Conservation (phyloP, 2,113 vertebrate species). For the Furnarius figulus region DNA sequence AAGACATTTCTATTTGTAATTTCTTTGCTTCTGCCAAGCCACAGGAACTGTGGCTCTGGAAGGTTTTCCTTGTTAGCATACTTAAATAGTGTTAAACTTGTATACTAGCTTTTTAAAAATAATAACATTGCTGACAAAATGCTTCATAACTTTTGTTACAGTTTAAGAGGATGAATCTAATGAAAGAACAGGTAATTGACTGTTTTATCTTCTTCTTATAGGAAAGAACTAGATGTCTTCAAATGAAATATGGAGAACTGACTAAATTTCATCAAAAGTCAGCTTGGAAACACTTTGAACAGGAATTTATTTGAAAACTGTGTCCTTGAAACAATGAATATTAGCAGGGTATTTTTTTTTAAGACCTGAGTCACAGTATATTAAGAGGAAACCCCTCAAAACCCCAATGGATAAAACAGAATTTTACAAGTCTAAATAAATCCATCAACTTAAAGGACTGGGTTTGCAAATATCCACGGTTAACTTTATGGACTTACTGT, state of each 20-base stretch:
- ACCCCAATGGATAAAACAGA: neutral
- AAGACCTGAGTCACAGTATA: neutral
- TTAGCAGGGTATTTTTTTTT: neutral
- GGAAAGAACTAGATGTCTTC: neutral
- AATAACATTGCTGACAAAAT: neutral
- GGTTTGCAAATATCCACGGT: neutral
- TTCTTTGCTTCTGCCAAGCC: neutral
- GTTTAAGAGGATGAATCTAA: neutral
- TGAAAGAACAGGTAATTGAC: constrained; percentile 4
- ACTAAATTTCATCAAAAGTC: neutral
- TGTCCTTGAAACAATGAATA: neutral
- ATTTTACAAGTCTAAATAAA: neutral
- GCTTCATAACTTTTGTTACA: neutral
- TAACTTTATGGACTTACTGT: neutral
- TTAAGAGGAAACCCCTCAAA: neutral
- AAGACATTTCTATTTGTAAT: neutral
- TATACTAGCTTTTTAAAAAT: neutral
- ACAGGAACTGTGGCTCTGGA: neutral
- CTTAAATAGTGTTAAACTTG: neutral
- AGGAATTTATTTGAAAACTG: neutral
- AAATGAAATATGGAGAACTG: neutral
- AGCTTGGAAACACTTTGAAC: neutral
- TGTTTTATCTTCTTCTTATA: neutral
- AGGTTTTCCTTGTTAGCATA: neutral
- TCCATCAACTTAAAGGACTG: neutral